Base-by-base conservation (phyloP, 1,140 invertebrate species). In the Drosophila saltans region DNA sequence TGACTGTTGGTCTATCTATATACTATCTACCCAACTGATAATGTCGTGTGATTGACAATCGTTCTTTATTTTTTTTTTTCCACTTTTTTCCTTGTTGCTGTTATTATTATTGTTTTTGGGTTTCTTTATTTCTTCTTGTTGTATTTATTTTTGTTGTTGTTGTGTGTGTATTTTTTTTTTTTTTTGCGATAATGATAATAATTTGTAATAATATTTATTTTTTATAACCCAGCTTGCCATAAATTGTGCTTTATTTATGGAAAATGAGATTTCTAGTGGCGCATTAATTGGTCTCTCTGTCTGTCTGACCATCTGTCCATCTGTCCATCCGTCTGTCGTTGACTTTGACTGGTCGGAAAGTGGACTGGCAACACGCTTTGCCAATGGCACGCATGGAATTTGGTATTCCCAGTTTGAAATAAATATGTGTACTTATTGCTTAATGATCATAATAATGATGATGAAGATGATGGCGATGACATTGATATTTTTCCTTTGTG, bases 41-140 rank as follows among this genome's bases (percentile, higher is more conserved):
- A 66, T 76, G 69, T 73, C 69, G 82, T 75, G 69, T 86, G 83
- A 82, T 88, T 88, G 83, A 82, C 82, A 86, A 86, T 88, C 68
- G 56, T 76, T 73, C 60, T 78, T 55, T 28, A 62, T n/a, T 52
- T 55, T 52, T 52, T 52, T 52, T 33, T 9, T 16, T 64, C 26
- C 26, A 4, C 11, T 62, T 11, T 39, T 11, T 11, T 7, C 33
- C 33, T 40, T 24, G 30, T 33, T 24, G 16, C 21, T 36, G 28
- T 10, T 39, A 9, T n/a, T 36, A 3, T 60, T 28, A 24, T 60
- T 60, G 21, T 57, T 30, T 10, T 36, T 36, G 33, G 33, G 5
- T 26, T 75, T 69, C 72, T 57, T 72, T 52, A 62, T 43, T 55
- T 56, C 21, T 75, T 69, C 65, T 57, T 72, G 40, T 55, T 43